Evolutionary conservation across 2,797 vertebrate genomes (phyloP).

Genomic region (Chrosomus eos): DNA sequence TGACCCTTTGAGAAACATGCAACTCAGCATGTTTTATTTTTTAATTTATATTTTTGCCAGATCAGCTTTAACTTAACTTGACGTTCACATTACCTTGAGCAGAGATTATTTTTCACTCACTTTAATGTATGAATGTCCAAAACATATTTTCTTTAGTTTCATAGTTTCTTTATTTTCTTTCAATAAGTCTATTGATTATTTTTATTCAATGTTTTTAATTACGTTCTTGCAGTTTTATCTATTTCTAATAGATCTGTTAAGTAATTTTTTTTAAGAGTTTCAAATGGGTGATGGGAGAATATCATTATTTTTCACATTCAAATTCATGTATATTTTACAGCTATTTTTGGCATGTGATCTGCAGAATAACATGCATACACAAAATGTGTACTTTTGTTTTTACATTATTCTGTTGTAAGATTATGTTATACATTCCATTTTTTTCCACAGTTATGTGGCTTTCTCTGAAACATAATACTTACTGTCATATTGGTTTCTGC

Average conservation of each 20-base stretch:
- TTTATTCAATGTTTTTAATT: background rate
- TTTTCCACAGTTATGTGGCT: background rate
- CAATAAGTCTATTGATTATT: background rate
- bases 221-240: background rate
- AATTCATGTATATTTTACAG: background rate
- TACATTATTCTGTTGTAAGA: background rate
- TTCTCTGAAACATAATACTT: background rate
- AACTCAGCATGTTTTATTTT: constrained; percentile 62
- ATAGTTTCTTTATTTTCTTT: constrained; percentile 58
- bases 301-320: background rate
- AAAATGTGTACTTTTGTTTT: background rate
- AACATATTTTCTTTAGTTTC: constrained; percentile 59
- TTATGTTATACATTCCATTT: background rate
- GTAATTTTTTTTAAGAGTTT: background rate
- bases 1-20: constrained; percentile 60
- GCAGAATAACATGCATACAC: background rate
- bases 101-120: constrained; percentile 12
- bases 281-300: background rate
- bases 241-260: background rate
- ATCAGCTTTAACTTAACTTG: constrained; percentile 49
- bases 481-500: background rate
- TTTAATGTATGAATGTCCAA: constrained; percentile 49
- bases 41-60: constrained; percentile 65
- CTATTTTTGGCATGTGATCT: background rate
- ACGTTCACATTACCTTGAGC: constrained; percentile 23